A percentile compares a stretch with the other conserved stretches of the same genome.
phyloP scores from a whole-genome alignment of 2,113 vertebrate species.

The Halichoeres trimaculatus region DNA sequence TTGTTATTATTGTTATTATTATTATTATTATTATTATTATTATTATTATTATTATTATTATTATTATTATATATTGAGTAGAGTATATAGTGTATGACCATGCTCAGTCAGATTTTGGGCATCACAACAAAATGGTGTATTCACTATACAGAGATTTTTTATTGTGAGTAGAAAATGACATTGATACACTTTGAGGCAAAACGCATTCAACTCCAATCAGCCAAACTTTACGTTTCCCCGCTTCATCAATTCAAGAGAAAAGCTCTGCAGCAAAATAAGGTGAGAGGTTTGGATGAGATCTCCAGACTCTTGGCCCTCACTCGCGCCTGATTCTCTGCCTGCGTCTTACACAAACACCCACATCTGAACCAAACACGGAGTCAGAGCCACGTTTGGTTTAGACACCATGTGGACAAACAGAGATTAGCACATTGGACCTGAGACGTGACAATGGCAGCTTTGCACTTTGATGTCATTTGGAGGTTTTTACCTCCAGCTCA shows the following conservation, averaged over 20 bases:
- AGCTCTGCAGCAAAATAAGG: not conserved
- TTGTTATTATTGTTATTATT: no score
- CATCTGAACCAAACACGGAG: slow-evolving; percentile 33
- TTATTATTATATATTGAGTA: no score
- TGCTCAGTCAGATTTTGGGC: no score
- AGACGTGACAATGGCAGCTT: slow-evolving; percentile 6
- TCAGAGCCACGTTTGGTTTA: slow-evolving; percentile 17
- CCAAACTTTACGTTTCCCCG: not conserved
- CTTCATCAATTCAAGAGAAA: not conserved
- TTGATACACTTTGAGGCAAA: no score
- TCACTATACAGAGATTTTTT: no score
- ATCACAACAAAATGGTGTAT: no score
- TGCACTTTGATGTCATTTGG: not conserved
- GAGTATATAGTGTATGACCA: no score
- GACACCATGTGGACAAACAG: slow-evolving; percentile 34
- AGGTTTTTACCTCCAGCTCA: not conserved
- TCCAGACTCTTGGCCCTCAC: not conserved
- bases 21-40: no score
- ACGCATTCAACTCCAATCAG: no score
- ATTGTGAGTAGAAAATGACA: no score
- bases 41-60: no score
- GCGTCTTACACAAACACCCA: slow-evolving; percentile 23
- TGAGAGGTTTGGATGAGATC: slow-evolving; percentile 6
- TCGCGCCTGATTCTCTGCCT: not conserved
- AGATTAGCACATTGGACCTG: slow-evolving; percentile 47